Conservation (phyloP, 1,140 invertebrate species). For the Bombus cullumanus region DNA sequence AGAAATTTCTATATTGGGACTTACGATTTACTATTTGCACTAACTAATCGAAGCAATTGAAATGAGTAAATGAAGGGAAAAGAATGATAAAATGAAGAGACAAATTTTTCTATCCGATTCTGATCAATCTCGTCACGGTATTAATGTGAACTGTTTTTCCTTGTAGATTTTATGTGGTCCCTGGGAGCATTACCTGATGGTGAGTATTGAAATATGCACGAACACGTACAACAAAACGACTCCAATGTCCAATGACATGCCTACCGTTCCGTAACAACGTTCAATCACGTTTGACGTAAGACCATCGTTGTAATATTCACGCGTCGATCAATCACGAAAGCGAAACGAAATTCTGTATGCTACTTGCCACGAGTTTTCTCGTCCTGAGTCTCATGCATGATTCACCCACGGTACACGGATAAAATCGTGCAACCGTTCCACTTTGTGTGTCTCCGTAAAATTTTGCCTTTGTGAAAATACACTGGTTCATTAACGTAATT, state of each 20-base stretch:
- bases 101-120: constrained; percentile 14
- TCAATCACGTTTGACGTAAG: constrained; percentile 49
- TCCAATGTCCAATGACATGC: constrained; percentile 20
- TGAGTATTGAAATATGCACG: constrained; percentile 85
- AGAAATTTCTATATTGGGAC: constrained; percentile 74
- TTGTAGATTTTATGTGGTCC: constrained; percentile 99
- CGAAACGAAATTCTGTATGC: background rate
- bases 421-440: background rate
- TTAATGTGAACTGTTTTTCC: constrained; percentile 86
- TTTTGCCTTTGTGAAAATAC: background rate
- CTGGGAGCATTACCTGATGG: constrained; percentile 98
- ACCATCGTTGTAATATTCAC: constrained; percentile 47
- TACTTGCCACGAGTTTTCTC: background rate
- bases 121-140: constrained; percentile 21
- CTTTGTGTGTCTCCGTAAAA: background rate
- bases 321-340: constrained; percentile 33
- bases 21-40: constrained; percentile 53
- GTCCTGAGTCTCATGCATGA: constrained; percentile 14
- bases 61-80: constrained; percentile 44
- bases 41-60: constrained; percentile 52
- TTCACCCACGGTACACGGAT: background rate
- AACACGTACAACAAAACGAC: constrained; percentile 40
- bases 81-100: constrained; percentile 39
- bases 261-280: constrained; percentile 34
- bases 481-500: constrained; percentile 28